phyloP scores from a whole-genome alignment of 2,888 invertebrate genomes.

The Mesochorus sp. region DNA sequence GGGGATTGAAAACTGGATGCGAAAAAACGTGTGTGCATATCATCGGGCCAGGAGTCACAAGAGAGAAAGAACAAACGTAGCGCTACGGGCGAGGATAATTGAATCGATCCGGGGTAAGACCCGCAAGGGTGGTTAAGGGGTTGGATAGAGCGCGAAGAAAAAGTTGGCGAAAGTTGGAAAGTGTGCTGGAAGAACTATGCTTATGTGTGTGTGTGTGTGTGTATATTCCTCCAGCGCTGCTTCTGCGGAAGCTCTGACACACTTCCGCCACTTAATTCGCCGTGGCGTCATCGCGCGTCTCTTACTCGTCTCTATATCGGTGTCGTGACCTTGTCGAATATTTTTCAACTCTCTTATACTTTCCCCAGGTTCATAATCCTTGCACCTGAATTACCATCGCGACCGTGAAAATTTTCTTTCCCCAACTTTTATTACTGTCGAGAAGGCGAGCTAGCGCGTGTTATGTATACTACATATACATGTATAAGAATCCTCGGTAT shows the following conservation, averaged over 20 bases:
- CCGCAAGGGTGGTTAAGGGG: conserved; percentile 39
- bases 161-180: conserved; percentile 53
- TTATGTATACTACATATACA: too few relatives aligned
- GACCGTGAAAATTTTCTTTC: conserved; percentile 56
- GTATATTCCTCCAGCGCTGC: conserved; percentile 17
- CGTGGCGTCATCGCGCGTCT: conserved; percentile 35
- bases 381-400: conserved; percentile 59
- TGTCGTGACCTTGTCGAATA: conserved; percentile 60
- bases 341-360: conserved; percentile 50
- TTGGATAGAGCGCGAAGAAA: conserved; percentile 21
- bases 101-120: conserved; percentile 63
- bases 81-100: conserved; percentile 64
- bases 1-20: background rate
- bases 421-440: conserved; percentile 59
- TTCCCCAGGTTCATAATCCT: conserved; percentile 54
- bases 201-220: background rate
- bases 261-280: conserved; percentile 63
- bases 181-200: background rate
- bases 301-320: conserved; percentile 15
- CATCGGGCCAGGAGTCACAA: background rate
- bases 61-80: conserved; percentile 52
- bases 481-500: conserved; percentile 30
- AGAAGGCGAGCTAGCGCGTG: background rate
- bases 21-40: background rate
- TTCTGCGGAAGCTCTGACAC: conserved; percentile 51